Evolutionary conservation across 1,140 invertebrate species (phyloP), one percentile per base, ranked within the genome.

Genomic region (Orchesella cincta): DNA sequence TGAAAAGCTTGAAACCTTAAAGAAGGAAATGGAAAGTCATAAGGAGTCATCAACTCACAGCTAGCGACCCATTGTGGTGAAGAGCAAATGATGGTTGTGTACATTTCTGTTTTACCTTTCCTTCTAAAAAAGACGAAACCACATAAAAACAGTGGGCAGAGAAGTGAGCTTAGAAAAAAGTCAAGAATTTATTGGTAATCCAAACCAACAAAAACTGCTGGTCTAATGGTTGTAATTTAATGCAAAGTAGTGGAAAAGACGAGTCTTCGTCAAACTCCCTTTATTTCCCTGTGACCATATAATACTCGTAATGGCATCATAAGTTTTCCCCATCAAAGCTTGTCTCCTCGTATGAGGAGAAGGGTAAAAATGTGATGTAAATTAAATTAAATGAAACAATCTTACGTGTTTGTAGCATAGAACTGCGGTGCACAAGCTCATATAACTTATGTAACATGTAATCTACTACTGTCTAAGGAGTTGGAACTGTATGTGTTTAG

Each of bases 141-240:
- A 57, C 52, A 57, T 57, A 57, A 57, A 57, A 57, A 57, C 12
- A 57, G 52, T 57, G 52, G 52, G 23, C 52, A 57, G 52, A 57
- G 52, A 57, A 23, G 52, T n/a, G 52, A 26, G 23, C 8, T 3
- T 14, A 26, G 23, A 57, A 26, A 57, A 57, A 23, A 57, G 52
- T 26, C 52, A 57, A 57, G 52, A 57, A 57, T 57, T 57, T 57
- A 57, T 57, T 57, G 52, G 52, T 57, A 57, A 57, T 57, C 52
- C 52, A 57, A 57, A 26, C 52, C 52, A 57, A 57, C 52, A 57
- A 57, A 57, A 57, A 57, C 52, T 57, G 23, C 52, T 57, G 3
- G 8, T 57, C 52, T 57, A 57, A 57, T 57, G 52, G 52, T 57
- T 57, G 52, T 57, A 57, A 57, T 57, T 57, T 57, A 57, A 57